Evolutionary conservation across 1,140 invertebrate genomes (phyloP).

Genomic region (Eubasilissa regina): DNA sequence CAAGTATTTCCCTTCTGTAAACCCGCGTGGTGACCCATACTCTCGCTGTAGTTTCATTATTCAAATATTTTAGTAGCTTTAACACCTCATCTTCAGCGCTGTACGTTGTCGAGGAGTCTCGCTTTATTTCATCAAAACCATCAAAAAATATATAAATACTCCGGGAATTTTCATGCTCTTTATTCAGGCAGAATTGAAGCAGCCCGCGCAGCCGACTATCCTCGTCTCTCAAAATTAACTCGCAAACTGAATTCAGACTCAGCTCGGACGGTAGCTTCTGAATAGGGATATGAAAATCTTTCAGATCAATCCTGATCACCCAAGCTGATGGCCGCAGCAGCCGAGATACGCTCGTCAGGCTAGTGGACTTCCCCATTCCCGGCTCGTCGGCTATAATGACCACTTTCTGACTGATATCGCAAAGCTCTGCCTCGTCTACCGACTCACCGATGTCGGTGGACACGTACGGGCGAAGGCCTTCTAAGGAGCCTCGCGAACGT

Average conservation of each 20-base stretch:
- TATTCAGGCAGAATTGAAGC: not conserved
- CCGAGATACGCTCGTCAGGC: not conserved
- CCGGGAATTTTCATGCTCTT: not conserved
- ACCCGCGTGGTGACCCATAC: too few relatives aligned
- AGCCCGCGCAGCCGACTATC: not conserved
- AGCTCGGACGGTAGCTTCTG: too few relatives aligned
- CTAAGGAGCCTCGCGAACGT: not conserved
- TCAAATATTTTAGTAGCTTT: too few relatives aligned
- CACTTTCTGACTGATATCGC: not conserved
- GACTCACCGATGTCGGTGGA: not conserved
- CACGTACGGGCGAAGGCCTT: not conserved
- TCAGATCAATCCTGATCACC: conserved; percentile 2
- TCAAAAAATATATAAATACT: not conserved
- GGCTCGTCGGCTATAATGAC: conserved; percentile 11
- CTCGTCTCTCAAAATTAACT: not conserved
- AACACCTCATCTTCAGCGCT: too few relatives aligned
- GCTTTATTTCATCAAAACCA: conserved; percentile 21
- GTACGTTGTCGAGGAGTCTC: not conserved
- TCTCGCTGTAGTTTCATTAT: too few relatives aligned
- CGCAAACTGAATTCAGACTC: too few relatives aligned
- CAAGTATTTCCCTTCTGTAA: too few relatives aligned
- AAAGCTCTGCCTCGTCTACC: not conserved
- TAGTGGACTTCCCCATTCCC: conserved; percentile 15
- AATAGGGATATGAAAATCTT: not conserved
- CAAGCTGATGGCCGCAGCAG: not conserved